Evolutionary conservation across 2,888 invertebrate species (phyloP).

Genomic region (Scaptomyza parva): DNA sequence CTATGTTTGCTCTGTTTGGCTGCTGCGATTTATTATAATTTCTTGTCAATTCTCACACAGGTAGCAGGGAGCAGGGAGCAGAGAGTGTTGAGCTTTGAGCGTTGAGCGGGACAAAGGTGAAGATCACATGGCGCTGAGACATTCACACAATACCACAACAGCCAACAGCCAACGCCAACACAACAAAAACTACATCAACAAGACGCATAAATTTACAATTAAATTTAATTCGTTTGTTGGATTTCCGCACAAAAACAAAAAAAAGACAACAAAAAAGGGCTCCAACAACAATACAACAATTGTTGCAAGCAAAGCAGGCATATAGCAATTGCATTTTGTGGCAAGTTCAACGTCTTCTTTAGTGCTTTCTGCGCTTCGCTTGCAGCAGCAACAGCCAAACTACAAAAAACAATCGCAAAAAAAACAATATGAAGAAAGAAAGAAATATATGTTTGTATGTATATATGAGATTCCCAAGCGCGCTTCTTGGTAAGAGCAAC

Average conservation of each 20-base stretch:
- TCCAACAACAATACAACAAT: conserved; percentile 52
- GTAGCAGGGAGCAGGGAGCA: no score
- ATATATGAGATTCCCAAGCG: conserved; percentile 69
- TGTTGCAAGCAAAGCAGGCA: conserved; percentile 47
- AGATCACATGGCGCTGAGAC: conserved; percentile 64
- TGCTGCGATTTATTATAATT: conserved; percentile 72
- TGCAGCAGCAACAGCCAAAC: conserved; percentile 49
- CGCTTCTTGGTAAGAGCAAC: conserved; percentile 69
- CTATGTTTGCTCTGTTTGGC: conserved; percentile 33
- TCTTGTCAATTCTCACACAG: conserved; percentile 78
- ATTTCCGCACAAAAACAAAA: conserved; percentile 67
- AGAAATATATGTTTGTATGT: conserved; percentile 11
- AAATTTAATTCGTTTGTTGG: conserved; percentile 78
- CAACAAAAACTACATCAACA: conserved; percentile 34
- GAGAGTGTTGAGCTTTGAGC: conserved; percentile 30
- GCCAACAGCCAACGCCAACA: conserved; percentile 23
- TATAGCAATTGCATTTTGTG: conserved; percentile 42
- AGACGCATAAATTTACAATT: conserved; percentile 80
- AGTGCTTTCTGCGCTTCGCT: conserved; percentile 69
- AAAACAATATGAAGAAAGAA: conserved; percentile 31
- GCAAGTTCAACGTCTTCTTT: conserved; percentile 78
- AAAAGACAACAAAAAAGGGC: conserved; percentile 41
- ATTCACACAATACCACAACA: conserved; percentile 55
- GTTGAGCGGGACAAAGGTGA: conserved; percentile 58
- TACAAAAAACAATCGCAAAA: conserved; percentile 31